These are phyloP conservation scores for Crepidodera aurea DNA, from an alignment of 2,888 invertebrate genomes.

Conservation along the genomic window DNA sequence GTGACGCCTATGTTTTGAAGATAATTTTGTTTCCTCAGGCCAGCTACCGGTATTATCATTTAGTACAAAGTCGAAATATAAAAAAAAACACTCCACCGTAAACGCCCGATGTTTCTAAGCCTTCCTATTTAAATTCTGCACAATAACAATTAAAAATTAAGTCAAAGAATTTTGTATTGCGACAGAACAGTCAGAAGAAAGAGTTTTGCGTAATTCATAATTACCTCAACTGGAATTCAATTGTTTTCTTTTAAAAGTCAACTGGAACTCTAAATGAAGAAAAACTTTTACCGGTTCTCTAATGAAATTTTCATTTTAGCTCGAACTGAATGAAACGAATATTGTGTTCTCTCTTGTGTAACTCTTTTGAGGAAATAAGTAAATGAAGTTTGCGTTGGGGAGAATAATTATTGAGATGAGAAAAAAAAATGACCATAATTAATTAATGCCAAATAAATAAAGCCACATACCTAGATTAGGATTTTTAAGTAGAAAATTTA, in stretches of 20 bases:
- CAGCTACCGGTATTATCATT: no score
- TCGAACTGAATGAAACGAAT: not conserved
- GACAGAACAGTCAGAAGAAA: not conserved
- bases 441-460: no score
- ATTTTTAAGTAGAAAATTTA: no score
- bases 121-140: not conserved
- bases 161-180: not conserved
- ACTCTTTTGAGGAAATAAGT: no score
- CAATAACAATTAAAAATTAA: not conserved
- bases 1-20: no score
- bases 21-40: no score
- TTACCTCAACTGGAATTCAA: not conserved
- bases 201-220: not conserved
- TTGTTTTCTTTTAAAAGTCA: not conserved
- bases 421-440: no score
- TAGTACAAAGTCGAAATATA: no score
- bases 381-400: no score
- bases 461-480: no score
- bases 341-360: no score
- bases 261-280: not conserved
- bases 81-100: not conserved
- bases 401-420: no score
- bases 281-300: not conserved
- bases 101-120: not conserved
- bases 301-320: not conserved